These are phyloP conservation scores for Manis javanica DNA, from an alignment of 2,797 vertebrate species.

Conservation along the genomic window DNA sequence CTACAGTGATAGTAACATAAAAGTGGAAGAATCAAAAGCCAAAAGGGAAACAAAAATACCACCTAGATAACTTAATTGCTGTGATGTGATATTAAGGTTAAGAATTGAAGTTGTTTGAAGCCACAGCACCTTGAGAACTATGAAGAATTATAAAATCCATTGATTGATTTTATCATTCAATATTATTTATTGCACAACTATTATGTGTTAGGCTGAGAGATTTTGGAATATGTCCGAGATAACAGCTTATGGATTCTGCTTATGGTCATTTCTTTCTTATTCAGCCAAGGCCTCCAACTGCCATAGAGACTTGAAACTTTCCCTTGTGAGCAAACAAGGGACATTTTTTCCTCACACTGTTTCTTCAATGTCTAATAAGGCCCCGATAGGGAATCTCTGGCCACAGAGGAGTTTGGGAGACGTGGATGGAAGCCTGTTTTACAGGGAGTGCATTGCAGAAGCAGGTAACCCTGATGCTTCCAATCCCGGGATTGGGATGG, in stretches of 20 bases:
- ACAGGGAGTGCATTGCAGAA: neutral
- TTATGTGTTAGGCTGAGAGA: neutral
- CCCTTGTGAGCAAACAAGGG: neutral
- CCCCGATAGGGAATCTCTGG: neutral
- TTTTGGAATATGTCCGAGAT: neutral
- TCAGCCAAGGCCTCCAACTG: neutral
- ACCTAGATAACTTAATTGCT: neutral
- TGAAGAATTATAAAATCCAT: neutral
- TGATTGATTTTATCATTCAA: neutral
- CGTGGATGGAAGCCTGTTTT: neutral
- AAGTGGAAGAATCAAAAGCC: neutral
- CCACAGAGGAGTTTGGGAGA: neutral
- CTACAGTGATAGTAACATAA: neutral
- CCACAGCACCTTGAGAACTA: neutral
- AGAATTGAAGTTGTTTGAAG: neutral
- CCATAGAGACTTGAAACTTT: neutral
- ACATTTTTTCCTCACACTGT: neutral
- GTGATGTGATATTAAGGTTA: neutral
- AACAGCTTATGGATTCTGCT: neutral
- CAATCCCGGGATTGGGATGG: neutral
- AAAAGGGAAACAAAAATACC: neutral
- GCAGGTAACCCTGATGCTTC: neutral
- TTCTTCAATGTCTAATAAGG: neutral
- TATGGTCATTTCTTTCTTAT: neutral
- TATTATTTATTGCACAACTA: neutral